phyloP scores from a whole-genome alignment of 2,797 vertebrate species.

The Synaphobranchus kaupii region DNA sequence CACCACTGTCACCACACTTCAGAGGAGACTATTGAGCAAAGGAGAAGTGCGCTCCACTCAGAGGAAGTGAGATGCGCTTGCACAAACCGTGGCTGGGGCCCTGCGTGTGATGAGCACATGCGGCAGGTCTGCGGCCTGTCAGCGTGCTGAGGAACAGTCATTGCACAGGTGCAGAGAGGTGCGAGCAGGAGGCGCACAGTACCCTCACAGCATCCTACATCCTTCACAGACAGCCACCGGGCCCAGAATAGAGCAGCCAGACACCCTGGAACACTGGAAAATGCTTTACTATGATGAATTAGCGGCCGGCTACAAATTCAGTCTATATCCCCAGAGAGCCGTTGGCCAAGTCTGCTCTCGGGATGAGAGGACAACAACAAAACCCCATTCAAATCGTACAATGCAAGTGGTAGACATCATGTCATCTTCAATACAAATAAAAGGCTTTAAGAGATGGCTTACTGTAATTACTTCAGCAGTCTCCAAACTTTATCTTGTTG shows the following conservation, averaged over 20 bases:
- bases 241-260: conserved; percentile 19
- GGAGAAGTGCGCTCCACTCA: background rate
- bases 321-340: background rate
- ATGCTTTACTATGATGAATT: conserved; percentile 1
- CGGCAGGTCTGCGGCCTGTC: background rate
- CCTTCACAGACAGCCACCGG: conserved; percentile 12
- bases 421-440: background rate
- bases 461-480: conserved; percentile 1
- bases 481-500: background rate
- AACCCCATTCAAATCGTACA: background rate
- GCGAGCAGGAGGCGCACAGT: conserved; percentile 8
- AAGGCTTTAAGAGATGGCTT: background rate
- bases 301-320: background rate
- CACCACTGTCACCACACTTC: background rate
- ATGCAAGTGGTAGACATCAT: background rate
- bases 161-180: conserved; percentile 8
- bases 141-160: background rate
- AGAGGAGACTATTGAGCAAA: background rate
- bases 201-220: conserved; percentile 1
- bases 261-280: background rate
- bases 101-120: background rate
- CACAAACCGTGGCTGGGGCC: too few species aligned
- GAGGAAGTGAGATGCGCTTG: background rate
- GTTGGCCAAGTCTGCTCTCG: background rate
- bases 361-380: background rate